Evolutionary conservation across 2,797 vertebrate species (phyloP), one percentile per base, ranked within the genome.

Genomic region (Phrynocephalus forsythii): DNA sequence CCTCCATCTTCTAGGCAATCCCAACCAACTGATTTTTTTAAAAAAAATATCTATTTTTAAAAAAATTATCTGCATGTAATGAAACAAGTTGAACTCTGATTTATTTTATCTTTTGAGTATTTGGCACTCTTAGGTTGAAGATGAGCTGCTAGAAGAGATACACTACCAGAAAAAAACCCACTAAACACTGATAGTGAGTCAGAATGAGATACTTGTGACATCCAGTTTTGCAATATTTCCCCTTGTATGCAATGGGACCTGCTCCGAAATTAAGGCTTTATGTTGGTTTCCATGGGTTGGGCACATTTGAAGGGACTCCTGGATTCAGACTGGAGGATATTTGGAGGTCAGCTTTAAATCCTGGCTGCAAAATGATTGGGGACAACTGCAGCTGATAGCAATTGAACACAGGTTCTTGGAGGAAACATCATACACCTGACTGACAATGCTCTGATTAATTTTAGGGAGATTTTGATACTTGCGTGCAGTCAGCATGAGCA

Each of bases 201-300:
- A 86, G 80, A 92, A 88, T 24, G 33, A 75, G 6, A 44, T 83
- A 13, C 69, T 66, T 91, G 28, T 2, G 79, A 67, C 22, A 15
- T 68, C 13, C 30, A 71, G 86, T 78, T 77, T 18, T 81, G 1
- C 68, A 73, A 85, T 44, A 66, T 84, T 66, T 73, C 1, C 18
- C 38, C 68, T 30, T 11, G 24, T 2, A 52, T 38, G n/a, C 38
- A 67, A 79, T 63, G 26, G 52, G 67, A 71, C 71, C 6, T 67
- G 69, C 72, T 89, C 81, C 66, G 85, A 52, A 89, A 10, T 0
- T 2, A 7, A 5, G 28, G 3, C 77, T 75, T 80, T 79, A n/a
- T 24, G 5, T 83, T 76, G n/a, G 22, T 63, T 68, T 82, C 28
- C 20, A 10, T 69, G 48, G 63, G 60, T n/a, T 86, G 69, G 33